Conservation (phyloP, 2,113 vertebrate species). For the Microcebus griseorufus region DNA sequence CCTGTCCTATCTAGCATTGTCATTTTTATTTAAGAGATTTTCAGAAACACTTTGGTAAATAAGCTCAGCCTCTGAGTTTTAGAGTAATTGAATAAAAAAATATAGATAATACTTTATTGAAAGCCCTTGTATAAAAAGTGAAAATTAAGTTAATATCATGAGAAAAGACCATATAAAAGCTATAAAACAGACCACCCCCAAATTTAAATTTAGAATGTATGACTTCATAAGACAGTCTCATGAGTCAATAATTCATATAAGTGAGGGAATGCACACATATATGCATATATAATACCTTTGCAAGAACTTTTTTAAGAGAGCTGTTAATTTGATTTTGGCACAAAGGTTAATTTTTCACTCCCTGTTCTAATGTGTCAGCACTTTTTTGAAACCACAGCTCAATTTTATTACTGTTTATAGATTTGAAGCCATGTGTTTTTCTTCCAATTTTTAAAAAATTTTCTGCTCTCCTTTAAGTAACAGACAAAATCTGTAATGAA, state of each 20-base stretch:
- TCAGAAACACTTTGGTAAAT: background rate
- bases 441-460: slow-evolving; percentile 25
- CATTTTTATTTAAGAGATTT: background rate
- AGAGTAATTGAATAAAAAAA: background rate
- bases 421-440: background rate
- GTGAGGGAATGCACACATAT: background rate
- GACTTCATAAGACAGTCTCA: background rate
- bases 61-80: background rate
- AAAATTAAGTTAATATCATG: background rate
- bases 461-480: slow-evolving; percentile 3
- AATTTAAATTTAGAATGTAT: slow-evolving; percentile 35
- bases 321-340: background rate
- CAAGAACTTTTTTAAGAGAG: background rate
- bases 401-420: background rate
- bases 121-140: background rate
- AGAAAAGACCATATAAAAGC: background rate
- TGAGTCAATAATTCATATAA: background rate
- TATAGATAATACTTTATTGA: background rate
- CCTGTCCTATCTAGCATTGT: background rate
- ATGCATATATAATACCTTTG: background rate
- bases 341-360: background rate
- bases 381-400: background rate
- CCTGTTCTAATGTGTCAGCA: background rate
- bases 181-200: background rate
- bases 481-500: slow-evolving; percentile 68